Conservation (phyloP, 2,797 vertebrate genomes). For the Urocyon cinereoargenteus region DNA sequence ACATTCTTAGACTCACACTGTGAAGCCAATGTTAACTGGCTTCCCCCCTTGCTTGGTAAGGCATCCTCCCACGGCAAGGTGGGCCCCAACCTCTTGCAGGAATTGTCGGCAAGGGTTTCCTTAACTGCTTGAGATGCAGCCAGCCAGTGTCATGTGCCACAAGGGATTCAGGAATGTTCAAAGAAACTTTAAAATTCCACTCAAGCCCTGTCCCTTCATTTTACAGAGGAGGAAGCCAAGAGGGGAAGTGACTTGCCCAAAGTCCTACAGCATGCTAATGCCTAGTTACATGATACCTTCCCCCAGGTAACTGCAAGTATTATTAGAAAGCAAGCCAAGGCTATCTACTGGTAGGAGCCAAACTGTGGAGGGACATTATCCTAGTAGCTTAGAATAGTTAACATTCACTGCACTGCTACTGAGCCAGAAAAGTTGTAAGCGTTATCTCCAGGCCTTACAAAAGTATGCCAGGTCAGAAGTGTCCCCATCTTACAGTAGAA, state of each 20-base stretch:
- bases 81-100: not conserved
- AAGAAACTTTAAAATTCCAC: not conserved
- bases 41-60: slow-evolving; percentile 96
- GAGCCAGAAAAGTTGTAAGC: not conserved
- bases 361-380: not conserved
- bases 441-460: not conserved
- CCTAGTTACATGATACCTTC: not conserved
- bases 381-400: not conserved
- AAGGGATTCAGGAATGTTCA: not conserved
- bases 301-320: not conserved
- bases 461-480: not conserved
- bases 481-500: not conserved
- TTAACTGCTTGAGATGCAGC: not conserved
- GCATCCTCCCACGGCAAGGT: not conserved
- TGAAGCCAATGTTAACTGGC: slow-evolving; percentile 98
- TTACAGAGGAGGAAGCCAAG: not conserved
- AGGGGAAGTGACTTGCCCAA: not conserved
- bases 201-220: not conserved
- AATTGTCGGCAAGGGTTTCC: not conserved
- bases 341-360: not conserved
- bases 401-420: not conserved
- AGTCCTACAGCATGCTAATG: not conserved
- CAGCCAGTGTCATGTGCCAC: not conserved
- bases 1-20: slow-evolving; percentile 99
- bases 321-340: not conserved